These are phyloP conservation scores for Athetis lepigone DNA, from an alignment of 2,888 invertebrate species.

Conservation along the genomic window DNA sequence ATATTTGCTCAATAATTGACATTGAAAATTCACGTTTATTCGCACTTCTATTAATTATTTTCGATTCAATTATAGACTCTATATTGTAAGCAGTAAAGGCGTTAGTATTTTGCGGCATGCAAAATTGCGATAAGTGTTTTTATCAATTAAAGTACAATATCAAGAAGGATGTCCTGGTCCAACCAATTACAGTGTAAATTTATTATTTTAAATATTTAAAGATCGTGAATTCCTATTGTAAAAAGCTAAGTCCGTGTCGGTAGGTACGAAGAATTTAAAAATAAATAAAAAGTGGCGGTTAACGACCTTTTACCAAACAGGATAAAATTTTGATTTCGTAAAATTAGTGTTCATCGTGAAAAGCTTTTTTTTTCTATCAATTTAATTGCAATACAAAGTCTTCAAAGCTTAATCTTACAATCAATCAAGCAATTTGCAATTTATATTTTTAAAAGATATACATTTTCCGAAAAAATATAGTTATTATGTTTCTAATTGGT, in stretches of 20 bases:
- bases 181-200: constrained; percentile 16
- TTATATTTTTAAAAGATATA: neutral
- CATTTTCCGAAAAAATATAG: neutral
- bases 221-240: neutral
- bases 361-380: constrained; percentile 9
- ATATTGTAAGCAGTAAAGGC: constrained; percentile 27
- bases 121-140: constrained; percentile 19
- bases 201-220: neutral
- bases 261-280: constrained; percentile 1
- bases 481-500: neutral
- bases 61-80: constrained; percentile 37
- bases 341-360: constrained; percentile 13
- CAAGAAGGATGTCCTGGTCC: constrained; percentile 49
- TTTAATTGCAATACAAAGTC: constrained; percentile 1
- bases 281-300: neutral
- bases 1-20: constrained; percentile 70
- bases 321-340: neutral
- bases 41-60: constrained; percentile 30
- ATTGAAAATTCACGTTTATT: constrained; percentile 65
- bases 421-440: neutral
- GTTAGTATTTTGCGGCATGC: neutral
- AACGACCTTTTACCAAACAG: constrained; percentile 9
- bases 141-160: constrained; percentile 34
- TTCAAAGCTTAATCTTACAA: neutral
- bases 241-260: constrained; percentile 35